A percentile compares a stretch with the other conserved stretches of the same genome.
Conservation (phyloP, 2,797 vertebrate genomes). For the Cryptoblepharus egeriae region DNA sequence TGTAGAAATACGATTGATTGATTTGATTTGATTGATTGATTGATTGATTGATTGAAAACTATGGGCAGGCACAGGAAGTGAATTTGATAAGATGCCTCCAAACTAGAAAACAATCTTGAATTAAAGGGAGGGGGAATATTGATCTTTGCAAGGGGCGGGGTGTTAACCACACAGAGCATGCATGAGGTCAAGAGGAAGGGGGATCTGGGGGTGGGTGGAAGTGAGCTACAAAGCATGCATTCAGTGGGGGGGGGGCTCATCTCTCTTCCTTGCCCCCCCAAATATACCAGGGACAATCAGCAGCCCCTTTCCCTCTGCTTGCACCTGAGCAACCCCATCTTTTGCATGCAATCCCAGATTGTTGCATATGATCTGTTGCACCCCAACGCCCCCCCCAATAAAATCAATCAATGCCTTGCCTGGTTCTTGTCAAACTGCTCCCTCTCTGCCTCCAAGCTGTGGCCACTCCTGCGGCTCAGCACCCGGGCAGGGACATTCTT, state of each 20-base stretch:
- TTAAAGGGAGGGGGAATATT: too few species aligned
- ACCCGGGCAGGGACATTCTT: conserved; percentile 88
- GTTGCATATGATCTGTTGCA: too few species aligned
- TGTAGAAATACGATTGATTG: too few species aligned
- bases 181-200: background rate
- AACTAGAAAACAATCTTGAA: background rate
- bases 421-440: conserved; percentile 96
- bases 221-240: background rate
- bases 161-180: background rate
- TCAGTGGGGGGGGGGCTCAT: background rate
- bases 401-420: conserved; percentile 78
- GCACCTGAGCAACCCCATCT: background rate
- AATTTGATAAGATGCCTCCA: background rate
- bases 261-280: fast-evolving
- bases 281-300: background rate
- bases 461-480: conserved; percentile 85
- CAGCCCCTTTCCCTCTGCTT: too few species aligned
- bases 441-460: conserved; percentile 89
- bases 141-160: background rate
- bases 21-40: too few species aligned
- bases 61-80: background rate
- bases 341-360: background rate
- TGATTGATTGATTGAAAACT: too few species aligned
- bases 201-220: background rate
- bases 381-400: background rate